Conservation (phyloP, 2,113 vertebrate genomes). For the Silurus meridionalis region DNA sequence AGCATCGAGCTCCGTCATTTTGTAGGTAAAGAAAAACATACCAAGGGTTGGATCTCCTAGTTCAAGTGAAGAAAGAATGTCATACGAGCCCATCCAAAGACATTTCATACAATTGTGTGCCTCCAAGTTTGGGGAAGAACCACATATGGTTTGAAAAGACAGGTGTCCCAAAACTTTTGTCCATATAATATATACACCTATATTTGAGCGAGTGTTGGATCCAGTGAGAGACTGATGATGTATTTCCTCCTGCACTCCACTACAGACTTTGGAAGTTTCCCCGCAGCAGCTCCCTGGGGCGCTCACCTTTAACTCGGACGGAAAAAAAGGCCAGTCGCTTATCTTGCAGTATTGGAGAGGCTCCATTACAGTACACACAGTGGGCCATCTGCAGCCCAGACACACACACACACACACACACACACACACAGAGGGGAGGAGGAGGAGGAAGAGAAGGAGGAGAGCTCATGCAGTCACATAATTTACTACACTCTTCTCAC, state of each 20-base stretch:
- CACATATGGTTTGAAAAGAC: too few relatives aligned
- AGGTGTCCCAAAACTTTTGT: neutral
- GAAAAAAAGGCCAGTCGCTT: constrained; percentile 34
- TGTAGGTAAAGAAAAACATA: too few relatives aligned
- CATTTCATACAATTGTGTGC: too few relatives aligned
- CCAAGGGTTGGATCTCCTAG: too few relatives aligned
- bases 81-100: too few relatives aligned
- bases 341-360: constrained; percentile 48
- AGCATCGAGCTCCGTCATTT: too few relatives aligned
- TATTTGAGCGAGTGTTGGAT: neutral
- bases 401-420: constrained; percentile 31
- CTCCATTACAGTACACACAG: constrained; percentile 47
- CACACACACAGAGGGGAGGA: constrained; percentile 23
- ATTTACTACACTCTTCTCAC: neutral
- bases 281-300: constrained; percentile 27
- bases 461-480: neutral
- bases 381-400: constrained; percentile 38
- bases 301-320: constrained; percentile 34
- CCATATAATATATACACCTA: neutral
- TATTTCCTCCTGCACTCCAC: neutral
- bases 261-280: neutral
- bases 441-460: neutral
- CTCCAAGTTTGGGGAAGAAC: too few relatives aligned
- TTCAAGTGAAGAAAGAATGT: too few relatives aligned
- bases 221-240: neutral